phyloP scores from a whole-genome alignment of 2,888 invertebrate genomes.

The Sphecodes monilicornis region DNA sequence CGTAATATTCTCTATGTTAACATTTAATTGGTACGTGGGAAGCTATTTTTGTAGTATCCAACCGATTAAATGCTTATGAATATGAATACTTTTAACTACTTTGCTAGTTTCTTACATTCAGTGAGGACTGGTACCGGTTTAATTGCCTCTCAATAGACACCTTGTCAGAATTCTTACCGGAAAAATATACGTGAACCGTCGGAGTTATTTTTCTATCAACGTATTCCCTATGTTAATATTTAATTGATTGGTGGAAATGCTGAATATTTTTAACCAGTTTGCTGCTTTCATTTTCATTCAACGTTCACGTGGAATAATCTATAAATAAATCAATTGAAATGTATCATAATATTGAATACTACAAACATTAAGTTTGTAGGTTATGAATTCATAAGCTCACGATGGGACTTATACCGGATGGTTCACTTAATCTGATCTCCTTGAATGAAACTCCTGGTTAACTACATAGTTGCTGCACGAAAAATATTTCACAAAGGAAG shows the following conservation, averaged over 20 bases:
- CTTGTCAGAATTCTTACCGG: not conserved
- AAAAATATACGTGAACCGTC: not conserved
- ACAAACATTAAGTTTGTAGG: not conserved
- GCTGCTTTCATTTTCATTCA: not conserved
- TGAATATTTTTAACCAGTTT: not conserved
- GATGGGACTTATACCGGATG: not conserved
- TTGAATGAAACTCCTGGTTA: slow-evolving; percentile 4
- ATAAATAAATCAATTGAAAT: not conserved
- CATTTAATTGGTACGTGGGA: not conserved
- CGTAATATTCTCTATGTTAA: not conserved
- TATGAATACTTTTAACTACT: not conserved
- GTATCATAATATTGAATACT: not conserved
- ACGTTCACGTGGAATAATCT: not conserved
- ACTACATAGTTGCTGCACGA: slow-evolving; percentile 8
- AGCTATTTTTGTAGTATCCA: not conserved
- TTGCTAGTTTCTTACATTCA: not conserved
- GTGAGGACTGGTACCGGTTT: not conserved
- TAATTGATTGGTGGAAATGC: not conserved
- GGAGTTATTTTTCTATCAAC: not conserved
- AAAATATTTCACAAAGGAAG: slow-evolving; percentile 1
- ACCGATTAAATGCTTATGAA: no score
- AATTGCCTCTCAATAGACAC: not conserved
- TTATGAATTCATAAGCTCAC: not conserved
- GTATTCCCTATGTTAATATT: not conserved
- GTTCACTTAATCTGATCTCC: slow-evolving; percentile 4